Evolutionary conservation across 2,113 vertebrate genomes (phyloP), one percentile per base, ranked within the genome.

Genomic region (Chrysochloris asiatica): DNA sequence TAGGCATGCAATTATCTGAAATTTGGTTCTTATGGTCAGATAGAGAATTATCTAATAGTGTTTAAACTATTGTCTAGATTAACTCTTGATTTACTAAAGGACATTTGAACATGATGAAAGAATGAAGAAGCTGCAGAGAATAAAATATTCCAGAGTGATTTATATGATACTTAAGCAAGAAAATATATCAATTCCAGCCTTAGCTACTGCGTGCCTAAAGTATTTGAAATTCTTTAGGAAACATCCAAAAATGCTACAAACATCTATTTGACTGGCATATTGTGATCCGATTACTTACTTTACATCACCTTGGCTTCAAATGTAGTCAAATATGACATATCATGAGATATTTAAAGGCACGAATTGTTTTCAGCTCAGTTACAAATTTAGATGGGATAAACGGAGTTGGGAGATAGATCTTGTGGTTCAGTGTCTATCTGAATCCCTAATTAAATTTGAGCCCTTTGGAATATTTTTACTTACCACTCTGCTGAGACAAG

Each of bases 301-400:
- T 54, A 69, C 19, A 88, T 76, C 36, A 86, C 48, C 92, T 90
- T 19, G 88, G 80, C 54, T 96, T 93, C 95, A 88, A 93, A 96
- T 63, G 81, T 84, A 86, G 91, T 89, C 71, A 96, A 88, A 97
- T 0, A 2, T 30, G 36, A 95, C 94, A 94, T 16, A 93, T 41
- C 71, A 84, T 91, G 77, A 96, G 95, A 95, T 91, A 96, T 67
- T 89, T 91, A 95, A 96, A 96, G 76, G 41, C 82, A 96, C 77
- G 48, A 50, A 36, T 61, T 69, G 77, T 93, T 97, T 97, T 96
- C 91, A 94, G 95, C 85, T 95, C 76, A 90, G 83, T 90, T 94
- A 94, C 38, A 94, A 72, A 95, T 96, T 95, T 88, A 89, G 92
- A 94, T 8, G 88, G 93, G 83, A 79, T 41, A 87, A 80, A 97